Base-by-base conservation (phyloP, 2,113 vertebrate species). In the Electrona antarctica region DNA sequence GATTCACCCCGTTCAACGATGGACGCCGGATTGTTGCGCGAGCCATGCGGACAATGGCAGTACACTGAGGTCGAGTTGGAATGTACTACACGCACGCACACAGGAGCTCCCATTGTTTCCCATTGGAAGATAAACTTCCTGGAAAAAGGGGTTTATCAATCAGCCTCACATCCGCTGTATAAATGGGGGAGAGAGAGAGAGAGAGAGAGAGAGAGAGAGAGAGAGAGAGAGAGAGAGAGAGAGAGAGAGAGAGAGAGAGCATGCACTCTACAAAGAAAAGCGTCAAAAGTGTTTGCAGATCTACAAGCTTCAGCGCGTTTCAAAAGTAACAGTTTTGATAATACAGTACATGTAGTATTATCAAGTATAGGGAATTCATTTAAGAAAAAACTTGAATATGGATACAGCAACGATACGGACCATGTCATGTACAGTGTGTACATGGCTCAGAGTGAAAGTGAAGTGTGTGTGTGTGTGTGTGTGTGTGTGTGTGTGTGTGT, bases 41-140 rank as follows among this genome's bases (percentile, higher is more conserved):
- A 66, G 28, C 46, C 13, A 59, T 46, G 51, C 46, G 56, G 21
- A 50, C 9, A 62, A 68, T 67, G 51, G 50, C 13, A 9, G 11
- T 11, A 66, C 11, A 28, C 29, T 46, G 51, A 4, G 56, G 55
- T 45, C 66, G 50, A 14, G 46, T 13, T 48, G 52, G 21, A 50
- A 58, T 48, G 12, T 10, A 52, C 21, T 54, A 41, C 33, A 41
- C 33, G 5, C 33, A 41, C 33, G 5, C 33, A 41, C 33, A 56
- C n/a, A 62, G 1, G n/a, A 67, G 56, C 29, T 29, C 7, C 73
- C 50, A 81, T 82, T 88, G 81, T 89, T 11, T 21, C 69, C 12
- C 1, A 66, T 8, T 56, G 48, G 66, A 67, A 67, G 33, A 75
- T 66, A 76, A 85, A 84, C 81, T 72, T 85, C 79, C 82, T 78